Conservation (phyloP, 2,797 vertebrate species). For the Aplochiton taeniatus region DNA sequence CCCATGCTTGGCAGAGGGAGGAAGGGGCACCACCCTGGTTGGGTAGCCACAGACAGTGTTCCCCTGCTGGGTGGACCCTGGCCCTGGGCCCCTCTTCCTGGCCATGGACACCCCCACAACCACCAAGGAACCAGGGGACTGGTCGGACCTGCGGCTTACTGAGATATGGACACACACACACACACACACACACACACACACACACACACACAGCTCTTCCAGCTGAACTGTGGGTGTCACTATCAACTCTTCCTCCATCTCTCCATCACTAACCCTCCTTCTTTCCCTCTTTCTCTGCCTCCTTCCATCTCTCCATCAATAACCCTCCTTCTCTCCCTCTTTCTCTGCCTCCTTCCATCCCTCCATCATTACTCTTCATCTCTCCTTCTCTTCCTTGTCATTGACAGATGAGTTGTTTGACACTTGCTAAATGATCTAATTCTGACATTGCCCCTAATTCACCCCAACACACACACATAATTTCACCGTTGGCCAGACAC, state of each 20-base stretch:
- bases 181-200: background rate
- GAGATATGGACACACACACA: background rate
- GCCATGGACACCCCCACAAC: slow-evolving; percentile 8
- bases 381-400: no score
- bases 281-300: no score
- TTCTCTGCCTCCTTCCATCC: no score
- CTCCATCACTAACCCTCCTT: no score
- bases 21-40: slow-evolving; percentile 56
- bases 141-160: background rate
- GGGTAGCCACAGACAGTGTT: slow-evolving; percentile 43
- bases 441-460: background rate
- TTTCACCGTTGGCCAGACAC: slow-evolving; percentile 20
- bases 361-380: no score
- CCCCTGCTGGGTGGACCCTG: slow-evolving; percentile 45
- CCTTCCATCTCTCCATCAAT: no score
- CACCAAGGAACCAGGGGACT: slow-evolving; percentile 20
- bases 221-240: no score
- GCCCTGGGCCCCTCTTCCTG: slow-evolving; percentile 15
- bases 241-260: no score
- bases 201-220: no score
- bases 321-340: no score
- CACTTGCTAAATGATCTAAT: no score
- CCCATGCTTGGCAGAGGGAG: slow-evolving; percentile 43
- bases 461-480: background rate
- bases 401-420: no score